Percentiles rank a stretch among this genome's conserved stretches.
phyloP scores from a whole-genome alignment of 1,140 invertebrate species.

The Pollicipes pollicipes region DNA sequence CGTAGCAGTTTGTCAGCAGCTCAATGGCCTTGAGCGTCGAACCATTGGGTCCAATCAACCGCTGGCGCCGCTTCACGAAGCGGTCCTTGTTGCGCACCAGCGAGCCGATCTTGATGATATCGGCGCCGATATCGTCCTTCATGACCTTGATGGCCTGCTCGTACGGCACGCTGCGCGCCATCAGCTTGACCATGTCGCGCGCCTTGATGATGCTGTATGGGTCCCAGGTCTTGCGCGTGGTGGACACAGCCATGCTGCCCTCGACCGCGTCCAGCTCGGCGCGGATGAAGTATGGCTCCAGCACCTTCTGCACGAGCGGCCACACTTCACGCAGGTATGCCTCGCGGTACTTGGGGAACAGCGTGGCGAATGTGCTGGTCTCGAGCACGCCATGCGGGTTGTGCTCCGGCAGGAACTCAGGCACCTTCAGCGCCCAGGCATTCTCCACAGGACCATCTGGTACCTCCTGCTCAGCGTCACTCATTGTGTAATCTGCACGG shows the following conservation, averaged over 20 bases:
- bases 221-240: conserved; percentile 96
- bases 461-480: conserved; percentile 1
- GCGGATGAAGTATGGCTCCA: conserved; percentile 57
- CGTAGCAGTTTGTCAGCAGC: conserved; percentile 91
- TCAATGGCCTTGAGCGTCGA: conserved; percentile 96
- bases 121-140: conserved; percentile 70
- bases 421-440: conserved; percentile 77
- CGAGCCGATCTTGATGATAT: conserved; percentile 93
- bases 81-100: conserved; percentile 81
- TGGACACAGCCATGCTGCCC: conserved; percentile 86
- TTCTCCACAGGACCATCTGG: conserved; percentile 43
- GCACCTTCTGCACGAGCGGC: conserved; percentile 75
- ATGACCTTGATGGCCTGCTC: conserved; percentile 76
- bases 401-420: conserved; percentile 71
- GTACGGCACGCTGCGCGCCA: conserved; percentile 89
- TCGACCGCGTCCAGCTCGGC: conserved; percentile 87
- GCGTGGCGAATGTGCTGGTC: conserved; percentile 58
- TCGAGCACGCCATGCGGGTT: conserved; percentile 64
- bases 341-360: conserved; percentile 87
- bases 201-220: conserved; percentile 95
- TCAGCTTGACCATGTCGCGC: conserved; percentile 83
- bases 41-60: conserved; percentile 90
- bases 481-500: no score
- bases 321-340: conserved; percentile 90
- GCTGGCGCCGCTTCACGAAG: conserved; percentile 85